Base-by-base conservation (phyloP, 2,888 invertebrate genomes). In the Leptopilina syphax region DNA sequence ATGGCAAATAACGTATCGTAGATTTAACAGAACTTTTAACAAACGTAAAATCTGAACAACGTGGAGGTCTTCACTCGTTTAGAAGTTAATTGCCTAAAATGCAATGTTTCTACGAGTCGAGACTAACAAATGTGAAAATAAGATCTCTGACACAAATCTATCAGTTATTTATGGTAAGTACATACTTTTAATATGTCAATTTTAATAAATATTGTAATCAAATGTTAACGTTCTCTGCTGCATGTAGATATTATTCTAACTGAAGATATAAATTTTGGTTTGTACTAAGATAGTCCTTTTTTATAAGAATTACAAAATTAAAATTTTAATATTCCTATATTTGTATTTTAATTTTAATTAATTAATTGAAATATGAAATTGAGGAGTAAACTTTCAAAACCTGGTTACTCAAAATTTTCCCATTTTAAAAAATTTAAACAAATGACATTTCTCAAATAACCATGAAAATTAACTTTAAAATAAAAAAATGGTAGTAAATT, bases 1-100 rank as follows among this genome's bases (percentile, higher is more conserved):
- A 77, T 13, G 79, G 83, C 5, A 54, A n/a, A 18, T 18, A 66
- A 12, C 81, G 80, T 47, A 79, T 84, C 57, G 81, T 83, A 3
- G 83, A 84, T 12, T 76, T 84, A 27, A 41, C 47, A 44, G 78
- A 78, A 41, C 65, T 83, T 65, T 79, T 67, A 80, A 83, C 18
- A 82, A 18, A 18, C 18, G 18, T 80, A 60, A 76, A 76, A 13
- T 41, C 73, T 18, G 84, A 83, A 82, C 79, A 80, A 77, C 54
- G 24, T 65, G 4, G 65, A 4, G 79, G 79, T 24, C 54, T 73
- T 47, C 65, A 73, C 79, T 41, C 27, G 44, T 13, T 73, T 73
- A 34, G 18, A 44, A 54, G 57, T 65, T 60, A 50, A 60, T 4
- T 79, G 76, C 13, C n/a, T 65, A 73, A 68, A 57, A 65, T 76